These are phyloP conservation scores for Acipenser ruthenus DNA, from an alignment of 2,797 vertebrate species.

Conservation along the genomic window DNA sequence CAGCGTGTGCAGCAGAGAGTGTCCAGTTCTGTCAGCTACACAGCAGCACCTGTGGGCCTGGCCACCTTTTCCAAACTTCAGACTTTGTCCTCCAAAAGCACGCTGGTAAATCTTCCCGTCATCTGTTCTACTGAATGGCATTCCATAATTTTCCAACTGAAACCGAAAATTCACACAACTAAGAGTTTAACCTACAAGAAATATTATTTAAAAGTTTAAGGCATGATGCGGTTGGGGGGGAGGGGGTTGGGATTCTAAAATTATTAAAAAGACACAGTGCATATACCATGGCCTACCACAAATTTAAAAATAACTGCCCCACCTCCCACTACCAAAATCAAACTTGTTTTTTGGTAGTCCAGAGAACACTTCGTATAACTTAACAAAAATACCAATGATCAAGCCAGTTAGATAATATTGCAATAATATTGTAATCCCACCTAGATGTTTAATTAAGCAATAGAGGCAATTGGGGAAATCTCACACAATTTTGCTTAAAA, in stretches of 20 bases:
- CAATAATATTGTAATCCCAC: neutral
- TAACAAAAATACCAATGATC: neutral
- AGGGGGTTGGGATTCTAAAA: neutral
- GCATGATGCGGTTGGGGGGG: too few species aligned
- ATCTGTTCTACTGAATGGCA: slow-evolving; percentile 96
- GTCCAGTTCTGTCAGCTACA: slow-evolving; percentile 92
- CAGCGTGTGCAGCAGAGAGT: slow-evolving; percentile 86
- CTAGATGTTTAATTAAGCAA: neutral
- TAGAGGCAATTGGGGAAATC: neutral
- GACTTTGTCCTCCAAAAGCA: slow-evolving; percentile 93
- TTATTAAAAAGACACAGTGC: neutral
- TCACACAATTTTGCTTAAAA: too few species aligned
- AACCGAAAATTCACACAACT: neutral
- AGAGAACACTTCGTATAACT: too few species aligned
- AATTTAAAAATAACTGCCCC: too few species aligned
- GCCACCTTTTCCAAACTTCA: slow-evolving; percentile 93
- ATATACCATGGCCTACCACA: too few species aligned
- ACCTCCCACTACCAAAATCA: too few species aligned
- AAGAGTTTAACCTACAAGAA: neutral
- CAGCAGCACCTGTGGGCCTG: slow-evolving; percentile 97
- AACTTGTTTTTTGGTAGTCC: too few species aligned
- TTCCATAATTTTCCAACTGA: slow-evolving; percentile 95
- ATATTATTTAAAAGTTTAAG: too few species aligned
- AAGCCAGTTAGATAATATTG: neutral
- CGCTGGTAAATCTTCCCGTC: slow-evolving; percentile 94